A percentile compares a stretch with the other conserved stretches of the same genome.
phyloP scores from a whole-genome alignment of 2,113 vertebrate genomes.

The Stigmatopora argus region DNA sequence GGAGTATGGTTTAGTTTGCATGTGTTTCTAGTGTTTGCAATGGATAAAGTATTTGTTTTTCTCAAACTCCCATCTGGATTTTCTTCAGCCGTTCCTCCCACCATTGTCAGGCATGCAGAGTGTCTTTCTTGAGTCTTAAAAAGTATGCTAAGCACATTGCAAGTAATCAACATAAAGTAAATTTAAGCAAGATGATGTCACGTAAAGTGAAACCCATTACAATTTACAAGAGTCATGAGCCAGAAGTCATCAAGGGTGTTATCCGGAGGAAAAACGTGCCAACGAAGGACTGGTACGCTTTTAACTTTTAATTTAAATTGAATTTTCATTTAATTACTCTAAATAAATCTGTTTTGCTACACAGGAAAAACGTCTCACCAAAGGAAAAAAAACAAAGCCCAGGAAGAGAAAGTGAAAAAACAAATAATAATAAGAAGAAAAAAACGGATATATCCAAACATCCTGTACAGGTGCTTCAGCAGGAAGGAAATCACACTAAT shows the following conservation, averaged over 20 bases:
- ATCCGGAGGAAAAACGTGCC: slow-evolving; percentile 28
- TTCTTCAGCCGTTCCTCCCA: slow-evolving; percentile 72
- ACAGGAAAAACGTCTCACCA: slow-evolving; percentile 27
- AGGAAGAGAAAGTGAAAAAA: not conserved
- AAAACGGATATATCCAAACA: not conserved
- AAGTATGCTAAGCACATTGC: slow-evolving; percentile 82
- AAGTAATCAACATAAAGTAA: slow-evolving; percentile 74
- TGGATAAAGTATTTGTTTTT: not conserved
- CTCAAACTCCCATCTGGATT: not conserved
- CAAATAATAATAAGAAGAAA: too few species aligned
- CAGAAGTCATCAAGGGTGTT: not conserved
- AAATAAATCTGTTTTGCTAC: not conserved
- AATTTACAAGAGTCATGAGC: slow-evolving; percentile 4
- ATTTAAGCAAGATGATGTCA: slow-evolving; percentile 59
- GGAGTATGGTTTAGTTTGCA: not conserved
- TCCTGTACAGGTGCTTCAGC: not conserved
- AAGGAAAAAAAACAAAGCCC: not conserved
- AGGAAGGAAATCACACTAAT: slow-evolving; percentile 1
- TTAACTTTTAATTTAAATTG: not conserved
- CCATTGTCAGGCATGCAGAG: slow-evolving; percentile 79
- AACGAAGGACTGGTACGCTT: slow-evolving; percentile 30
- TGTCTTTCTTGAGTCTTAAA: slow-evolving; percentile 71
- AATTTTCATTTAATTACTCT: not conserved
- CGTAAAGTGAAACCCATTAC: slow-evolving; percentile 56
- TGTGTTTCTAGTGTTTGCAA: not conserved